Percentiles rank a stretch among this genome's conserved stretches.
Evolutionary conservation across 2,888 invertebrate genomes (phyloP).

Genomic region (Rhamnusium bicolor): DNA sequence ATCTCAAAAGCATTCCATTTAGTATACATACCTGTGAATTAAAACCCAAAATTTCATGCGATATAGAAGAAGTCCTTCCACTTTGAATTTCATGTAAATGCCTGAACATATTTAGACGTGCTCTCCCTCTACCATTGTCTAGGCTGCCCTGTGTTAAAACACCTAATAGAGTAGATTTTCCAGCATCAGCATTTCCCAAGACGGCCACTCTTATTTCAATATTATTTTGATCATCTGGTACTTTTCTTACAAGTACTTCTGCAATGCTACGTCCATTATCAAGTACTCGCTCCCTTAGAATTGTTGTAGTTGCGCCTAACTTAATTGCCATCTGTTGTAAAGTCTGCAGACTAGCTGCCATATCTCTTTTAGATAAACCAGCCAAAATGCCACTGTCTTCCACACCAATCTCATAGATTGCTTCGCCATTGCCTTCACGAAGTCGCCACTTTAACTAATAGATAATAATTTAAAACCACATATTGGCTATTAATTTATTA

Average conservation of each 20-base stretch:
- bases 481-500: neutral
- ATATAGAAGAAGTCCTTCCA: constrained; percentile 95
- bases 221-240: constrained; percentile 89
- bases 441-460: constrained; percentile 95
- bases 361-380: constrained; percentile 87
- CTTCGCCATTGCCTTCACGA: constrained; percentile 95
- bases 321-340: constrained; percentile 91
- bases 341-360: constrained; percentile 89
- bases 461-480: neutral
- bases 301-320: constrained; percentile 86
- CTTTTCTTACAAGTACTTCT: constrained; percentile 92
- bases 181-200: constrained; percentile 95
- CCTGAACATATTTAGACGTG: constrained; percentile 94
- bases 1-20: no score
- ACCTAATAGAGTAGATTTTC: constrained; percentile 97
- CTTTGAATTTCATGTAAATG: constrained; percentile 96
- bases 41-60: constrained; percentile 97
- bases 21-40: constrained; percentile 78
- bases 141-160: constrained; percentile 96
- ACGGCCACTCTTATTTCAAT: constrained; percentile 92
- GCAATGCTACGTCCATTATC: constrained; percentile 79
- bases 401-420: constrained; percentile 97
- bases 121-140: constrained; percentile 96
- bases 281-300: constrained; percentile 79
- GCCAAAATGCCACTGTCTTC: constrained; percentile 91